phyloP scores from a whole-genome alignment of 2,797 vertebrate genomes.

The Silurus aristotelis region DNA sequence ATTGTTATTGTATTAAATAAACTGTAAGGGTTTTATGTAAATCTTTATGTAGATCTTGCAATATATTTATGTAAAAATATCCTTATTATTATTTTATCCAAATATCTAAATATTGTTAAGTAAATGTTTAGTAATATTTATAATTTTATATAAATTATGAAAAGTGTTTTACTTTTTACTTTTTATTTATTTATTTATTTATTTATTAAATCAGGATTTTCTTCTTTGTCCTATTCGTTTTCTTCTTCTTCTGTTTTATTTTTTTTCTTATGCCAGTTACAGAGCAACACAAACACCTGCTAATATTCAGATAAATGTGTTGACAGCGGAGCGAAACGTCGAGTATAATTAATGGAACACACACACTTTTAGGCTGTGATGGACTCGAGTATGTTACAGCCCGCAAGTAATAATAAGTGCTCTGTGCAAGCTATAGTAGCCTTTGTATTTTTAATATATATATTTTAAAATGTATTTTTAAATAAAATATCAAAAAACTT shows the following conservation, averaged over 20 bases:
- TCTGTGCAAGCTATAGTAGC: background rate
- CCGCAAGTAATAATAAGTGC: too few relatives aligned
- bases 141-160: background rate
- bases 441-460: too few relatives aligned
- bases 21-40: too few relatives aligned
- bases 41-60: background rate
- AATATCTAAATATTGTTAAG: background rate
- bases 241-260: background rate
- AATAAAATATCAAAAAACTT: too few relatives aligned
- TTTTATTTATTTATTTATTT: too few relatives aligned
- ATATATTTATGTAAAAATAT: background rate
- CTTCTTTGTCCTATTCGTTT: too few relatives aligned
- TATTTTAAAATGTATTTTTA: too few relatives aligned
- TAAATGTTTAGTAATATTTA: background rate
- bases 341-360: constrained; percentile 1
- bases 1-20: too few relatives aligned
- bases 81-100: background rate
- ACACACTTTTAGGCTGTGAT: background rate
- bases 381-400: constrained; percentile 39
- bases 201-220: background rate
- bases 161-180: background rate
- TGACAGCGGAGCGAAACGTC: background rate
- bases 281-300: constrained; percentile 14
- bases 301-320: constrained; percentile 6
- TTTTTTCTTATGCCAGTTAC: background rate